Evolutionary conservation across 2,113 vertebrate species (phyloP), one percentile per base, ranked within the genome.

Genomic region (Chinchilla lanigera): DNA sequence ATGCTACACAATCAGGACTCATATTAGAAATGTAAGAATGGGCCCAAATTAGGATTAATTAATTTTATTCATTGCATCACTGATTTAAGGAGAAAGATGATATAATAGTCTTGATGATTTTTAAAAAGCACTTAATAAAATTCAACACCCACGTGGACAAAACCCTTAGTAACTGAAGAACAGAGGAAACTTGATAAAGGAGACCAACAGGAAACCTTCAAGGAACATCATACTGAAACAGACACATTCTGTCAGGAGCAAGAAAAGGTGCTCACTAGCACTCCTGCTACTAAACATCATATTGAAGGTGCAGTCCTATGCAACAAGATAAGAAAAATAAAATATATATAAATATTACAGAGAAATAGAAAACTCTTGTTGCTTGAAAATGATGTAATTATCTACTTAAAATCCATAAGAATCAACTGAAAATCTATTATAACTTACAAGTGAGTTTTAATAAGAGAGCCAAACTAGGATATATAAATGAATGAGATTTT

Each of bases 321-420:
- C 58, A 84, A 84, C 22, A 67, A 94, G 77, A 54, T 12, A 80
- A 94, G 94, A 95, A 90, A 78, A 94, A 84, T 52, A 60, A 88
- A 58, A 47, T 35, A 82, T 54, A 63, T 4, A 20, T 47, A 87
- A 52, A 44, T 94, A 47, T 30, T 85, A 26, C 41, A 90, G 69
- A 88, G 54, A 82, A 69, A 91, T 24, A 54, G 63, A 47, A 77
- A 90, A 86, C 16, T n/a, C 7, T 69, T 89, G 88, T 63, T 94
- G 84, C 30, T 92, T 90, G 26, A 22, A 94, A 90, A 87, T 80
- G 26, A 71, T 58, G 47, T 69, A 61, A 92, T 13, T 50, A 75
- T 73, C 24, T 86, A 47, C 54, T 71, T 67, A 73, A 81, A 78
- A 92, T 33, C 12, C 22, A 52, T 87, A 50, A 77, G 11, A 87